Base-by-base conservation (phyloP, 2,113 vertebrate genomes). In the Tupaia chinensis region DNA sequence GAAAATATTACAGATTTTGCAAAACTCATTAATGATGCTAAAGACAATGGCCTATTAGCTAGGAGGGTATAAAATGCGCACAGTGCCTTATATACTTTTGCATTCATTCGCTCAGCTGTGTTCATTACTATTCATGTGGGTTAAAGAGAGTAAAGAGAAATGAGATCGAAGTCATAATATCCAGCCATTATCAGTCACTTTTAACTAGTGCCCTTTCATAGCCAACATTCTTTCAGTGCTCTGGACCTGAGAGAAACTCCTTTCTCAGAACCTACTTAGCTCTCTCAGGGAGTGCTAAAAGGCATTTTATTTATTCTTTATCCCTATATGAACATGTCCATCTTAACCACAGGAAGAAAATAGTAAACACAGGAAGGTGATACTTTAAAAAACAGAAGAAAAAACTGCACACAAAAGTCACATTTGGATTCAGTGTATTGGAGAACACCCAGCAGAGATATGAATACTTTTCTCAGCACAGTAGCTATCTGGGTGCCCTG, bases 111-210 rank as follows among this genome's bases (percentile, higher is more conserved):
- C 95, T 97, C 92, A 97, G 90, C 89, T 93, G 87, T 96, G 90
- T 95, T 96, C 95, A 96, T 97, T 86, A 97, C 84, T 97, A 93
- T 97, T 97, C 97, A 97, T 96, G 95, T 95, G 92, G 94, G 96
- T 96, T 97, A 93, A 96, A 96, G 87, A 78, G 54, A 72, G 91
- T 82, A 91, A 95, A 94, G 91, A 86, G 93, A 97, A 89, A 89
- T 73, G 98, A 70, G 85, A 98, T 94, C 56, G 97, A 88, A 95
- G 92, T 96, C 97, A 91, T 96, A 96, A 81, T 97, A 96, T 87
- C 89, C 96, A 86, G 83, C 70, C 54, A 87, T 74, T 96, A 97
- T 97, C 97, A 97, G 95, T 97, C 95, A 96, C 87, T 97, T 93
- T 98, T 97, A 97, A 97, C 93, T 79, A 85, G 87, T 83, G 72